Evolutionary conservation across 2,888 invertebrate species (phyloP).

Genomic region (Dusona sp.): DNA sequence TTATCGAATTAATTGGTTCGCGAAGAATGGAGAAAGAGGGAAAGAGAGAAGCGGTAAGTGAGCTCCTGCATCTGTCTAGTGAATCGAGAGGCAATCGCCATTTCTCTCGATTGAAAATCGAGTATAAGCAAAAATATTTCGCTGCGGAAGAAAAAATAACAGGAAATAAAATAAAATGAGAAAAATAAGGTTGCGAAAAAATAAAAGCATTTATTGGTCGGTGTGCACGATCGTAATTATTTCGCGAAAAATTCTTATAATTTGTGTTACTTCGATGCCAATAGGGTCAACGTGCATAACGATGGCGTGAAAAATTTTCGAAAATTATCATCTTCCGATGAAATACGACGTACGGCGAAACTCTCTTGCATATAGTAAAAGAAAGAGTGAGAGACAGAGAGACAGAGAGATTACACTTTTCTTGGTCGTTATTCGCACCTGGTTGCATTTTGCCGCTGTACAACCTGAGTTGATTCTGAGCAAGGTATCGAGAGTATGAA

Average conservation of each 20-base stretch:
- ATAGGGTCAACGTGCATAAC: slow-evolving; percentile 43
- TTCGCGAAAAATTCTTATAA: slow-evolving; percentile 49
- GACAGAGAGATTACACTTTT: slow-evolving; percentile 39
- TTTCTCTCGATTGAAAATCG: slow-evolving; percentile 28
- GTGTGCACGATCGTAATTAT: slow-evolving; percentile 51
- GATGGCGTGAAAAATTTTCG: slow-evolving; percentile 37
- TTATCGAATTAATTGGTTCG: slow-evolving; percentile 73
- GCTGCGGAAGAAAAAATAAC: not conserved
- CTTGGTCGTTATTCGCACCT: slow-evolving; percentile 35
- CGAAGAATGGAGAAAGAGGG: slow-evolving; percentile 52
- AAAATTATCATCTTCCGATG: slow-evolving; percentile 52
- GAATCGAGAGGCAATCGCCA: slow-evolving; percentile 17
- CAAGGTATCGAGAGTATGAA: slow-evolving; percentile 65
- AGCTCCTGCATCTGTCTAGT: slow-evolving; percentile 8
- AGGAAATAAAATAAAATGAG: not conserved
- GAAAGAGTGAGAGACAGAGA: slow-evolving; percentile 3
- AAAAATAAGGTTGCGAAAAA: not conserved
- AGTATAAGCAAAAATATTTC: not conserved
- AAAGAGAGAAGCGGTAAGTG: slow-evolving; percentile 18
- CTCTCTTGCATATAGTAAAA: not conserved
- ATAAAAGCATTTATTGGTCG: slow-evolving; percentile 10
- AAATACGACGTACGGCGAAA: slow-evolving; percentile 45
- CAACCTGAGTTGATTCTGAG: slow-evolving; percentile 14
- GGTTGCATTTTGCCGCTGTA: slow-evolving; percentile 41
- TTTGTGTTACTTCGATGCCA: slow-evolving; percentile 32